Percentiles rank a stretch among this genome's conserved stretches.
These are phyloP conservation scores for Xanthia icteritia DNA, from an alignment of 2,888 invertebrate species.

Conservation along the genomic window DNA sequence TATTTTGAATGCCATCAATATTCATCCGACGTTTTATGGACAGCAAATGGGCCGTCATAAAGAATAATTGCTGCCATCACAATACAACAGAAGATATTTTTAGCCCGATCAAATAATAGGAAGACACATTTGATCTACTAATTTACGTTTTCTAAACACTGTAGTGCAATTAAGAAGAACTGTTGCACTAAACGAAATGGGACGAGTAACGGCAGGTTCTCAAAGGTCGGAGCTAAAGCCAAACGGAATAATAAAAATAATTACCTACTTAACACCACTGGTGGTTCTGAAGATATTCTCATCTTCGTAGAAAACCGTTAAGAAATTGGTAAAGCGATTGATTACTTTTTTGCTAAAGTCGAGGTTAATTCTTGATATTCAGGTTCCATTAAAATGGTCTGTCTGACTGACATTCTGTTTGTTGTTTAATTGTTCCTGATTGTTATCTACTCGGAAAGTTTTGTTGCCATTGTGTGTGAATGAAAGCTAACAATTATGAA, in stretches of 20 bases:
- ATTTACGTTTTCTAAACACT: conserved; percentile 53
- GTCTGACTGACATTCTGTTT: conserved; percentile 47
- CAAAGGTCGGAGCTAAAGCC: conserved; percentile 59
- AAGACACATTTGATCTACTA: conserved; percentile 40
- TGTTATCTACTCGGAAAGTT: conserved; percentile 43
- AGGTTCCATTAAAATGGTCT: conserved; percentile 52
- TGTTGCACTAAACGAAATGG: conserved; percentile 54
- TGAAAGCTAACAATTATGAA: conserved; percentile 40
- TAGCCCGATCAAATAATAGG: conserved; percentile 50
- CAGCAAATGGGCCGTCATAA: conserved; percentile 51
- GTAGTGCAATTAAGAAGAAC: conserved; percentile 38
- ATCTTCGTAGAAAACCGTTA: conserved; percentile 57
- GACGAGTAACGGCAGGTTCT: conserved; percentile 56
- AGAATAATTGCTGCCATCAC: conserved; percentile 49
- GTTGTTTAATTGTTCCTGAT: conserved; percentile 59
- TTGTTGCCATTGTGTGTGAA: conserved; percentile 51
- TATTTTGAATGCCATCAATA: conserved; percentile 48
- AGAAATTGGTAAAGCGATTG: conserved; percentile 57
- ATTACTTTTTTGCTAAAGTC: conserved; percentile 55
- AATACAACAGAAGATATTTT: conserved; percentile 45
- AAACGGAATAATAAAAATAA: conserved; percentile 62
- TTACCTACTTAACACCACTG: conserved; percentile 60
- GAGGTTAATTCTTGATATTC: conserved; percentile 55
- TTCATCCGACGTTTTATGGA: conserved; percentile 53
- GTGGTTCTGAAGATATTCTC: conserved; percentile 33